Evolutionary conservation across 2,113 vertebrate genomes (phyloP), one percentile per base, ranked within the genome.

Genomic region (Sterrhoptilus dennistouni): DNA sequence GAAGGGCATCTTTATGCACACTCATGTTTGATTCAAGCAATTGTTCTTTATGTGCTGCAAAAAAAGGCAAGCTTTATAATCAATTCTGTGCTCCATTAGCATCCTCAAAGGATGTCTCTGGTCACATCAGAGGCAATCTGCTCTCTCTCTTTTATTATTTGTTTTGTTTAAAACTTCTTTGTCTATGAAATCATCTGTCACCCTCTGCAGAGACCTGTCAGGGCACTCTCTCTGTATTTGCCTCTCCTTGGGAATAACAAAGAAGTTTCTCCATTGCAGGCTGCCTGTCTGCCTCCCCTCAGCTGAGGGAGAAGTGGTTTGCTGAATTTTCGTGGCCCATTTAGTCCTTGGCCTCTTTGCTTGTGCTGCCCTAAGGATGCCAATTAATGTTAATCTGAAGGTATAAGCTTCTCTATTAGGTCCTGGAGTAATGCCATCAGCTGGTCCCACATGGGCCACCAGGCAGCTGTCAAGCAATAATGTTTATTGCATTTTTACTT

Each of bases 11-110:
- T 81, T 96, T 96, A 96, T 95, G 56, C 45, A 89, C 87, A 66
- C 87, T 93, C 88, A 72, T 95, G 61, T 91, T 92, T 91, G 92
- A 95, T 94, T 91, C 91, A 95, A 90, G 33, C 28, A 6, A 38
- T 92, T 45, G 5, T 76, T 95, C 74, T 63, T 89, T 83, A 22
- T 40, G 31, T 91, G 80, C 49, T 87, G 23, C 84, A 81, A 76
- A 94, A 53, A 77, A 87, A 88, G 22, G 35, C 33, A 76, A 65
- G 59, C 76, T 96, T 93, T 85, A 85, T 92, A 85, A 92, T 93
- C 68, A 71, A 24, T 89, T 93, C 81, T 82, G 31, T 68, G 6
- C 52, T 90, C 81, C 36, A 33, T 90, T 94, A 83, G 79, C 92
- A 94, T 93, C 83, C 79, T 94, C 82, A 90, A 42, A 94, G 79